A percentile compares a stretch with the other conserved stretches of the same genome.
phyloP scores from a whole-genome alignment of 2,797 vertebrate genomes.

The Martes flavigula region DNA sequence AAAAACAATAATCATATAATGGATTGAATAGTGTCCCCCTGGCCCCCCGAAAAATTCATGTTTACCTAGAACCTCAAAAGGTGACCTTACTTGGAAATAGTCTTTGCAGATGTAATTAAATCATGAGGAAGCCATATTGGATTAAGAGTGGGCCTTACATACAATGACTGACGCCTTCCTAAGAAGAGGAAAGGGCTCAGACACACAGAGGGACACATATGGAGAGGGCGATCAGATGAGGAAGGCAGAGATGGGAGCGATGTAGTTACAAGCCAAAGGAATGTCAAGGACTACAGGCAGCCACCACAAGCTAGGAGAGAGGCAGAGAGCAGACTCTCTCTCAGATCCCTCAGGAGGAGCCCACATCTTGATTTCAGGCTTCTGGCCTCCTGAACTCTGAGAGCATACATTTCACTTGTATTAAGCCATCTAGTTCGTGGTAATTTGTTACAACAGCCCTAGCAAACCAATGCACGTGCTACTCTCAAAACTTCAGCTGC shows the following conservation, averaged over 20 bases:
- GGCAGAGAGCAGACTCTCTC: background rate
- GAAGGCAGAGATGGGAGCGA: background rate
- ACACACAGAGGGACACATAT: background rate
- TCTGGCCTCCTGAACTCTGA: background rate
- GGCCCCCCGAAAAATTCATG: background rate
- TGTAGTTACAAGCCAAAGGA: background rate
- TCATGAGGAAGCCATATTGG: background rate
- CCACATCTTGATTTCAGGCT: background rate
- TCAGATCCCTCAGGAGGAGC: background rate
- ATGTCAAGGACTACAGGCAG: too few relatives aligned
- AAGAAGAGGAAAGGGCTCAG: background rate
- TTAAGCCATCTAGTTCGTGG: background rate
- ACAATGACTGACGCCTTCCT: background rate
- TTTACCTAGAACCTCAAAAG: background rate
- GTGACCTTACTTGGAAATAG: slow-evolving; percentile 1
- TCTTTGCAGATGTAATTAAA: background rate
- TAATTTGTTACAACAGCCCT: background rate
- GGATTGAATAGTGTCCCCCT: background rate
- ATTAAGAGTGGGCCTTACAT: background rate
- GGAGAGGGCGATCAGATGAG: too few relatives aligned
- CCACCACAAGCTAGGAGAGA: background rate
- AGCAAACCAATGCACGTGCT: background rate
- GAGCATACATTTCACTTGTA: background rate
- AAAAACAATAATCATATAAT: background rate
- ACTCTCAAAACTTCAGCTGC: background rate